These are phyloP conservation scores for Endotricha flammealis DNA, from an alignment of 2,888 invertebrate species.

Conservation along the genomic window DNA sequence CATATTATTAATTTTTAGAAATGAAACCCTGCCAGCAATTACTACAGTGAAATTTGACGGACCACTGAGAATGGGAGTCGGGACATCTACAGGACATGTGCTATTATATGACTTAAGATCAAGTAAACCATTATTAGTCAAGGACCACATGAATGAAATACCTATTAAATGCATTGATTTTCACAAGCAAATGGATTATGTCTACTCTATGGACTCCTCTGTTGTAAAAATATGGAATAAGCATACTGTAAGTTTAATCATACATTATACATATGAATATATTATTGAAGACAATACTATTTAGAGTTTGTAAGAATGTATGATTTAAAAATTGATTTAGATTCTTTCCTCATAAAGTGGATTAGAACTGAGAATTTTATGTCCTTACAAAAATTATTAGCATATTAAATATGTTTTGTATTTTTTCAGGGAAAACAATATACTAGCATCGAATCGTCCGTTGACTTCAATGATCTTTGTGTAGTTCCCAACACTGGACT, in stretches of 20 bases:
- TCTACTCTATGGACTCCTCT: slow-evolving; percentile 93
- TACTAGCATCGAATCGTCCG: slow-evolving; percentile 93
- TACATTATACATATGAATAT: too few species aligned
- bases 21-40: slow-evolving; percentile 83
- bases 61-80: slow-evolving; percentile 89
- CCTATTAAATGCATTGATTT: slow-evolving; percentile 94
- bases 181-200: slow-evolving; percentile 86
- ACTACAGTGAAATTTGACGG: slow-evolving; percentile 89
- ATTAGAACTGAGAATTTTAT: too few species aligned
- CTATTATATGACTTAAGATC: slow-evolving; percentile 96
- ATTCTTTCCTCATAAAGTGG: too few species aligned
- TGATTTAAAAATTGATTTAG: too few species aligned
- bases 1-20: too few species aligned
- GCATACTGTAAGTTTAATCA: slow-evolving; percentile 80
- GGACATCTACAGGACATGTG: slow-evolving; percentile 95
- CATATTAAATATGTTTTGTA: not conserved
- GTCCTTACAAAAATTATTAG: too few species aligned
- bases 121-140: slow-evolving; percentile 90
- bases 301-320: too few species aligned
- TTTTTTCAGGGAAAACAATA: slow-evolving; percentile 89
- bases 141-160: slow-evolving; percentile 96
- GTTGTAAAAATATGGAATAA: slow-evolving; percentile 95
- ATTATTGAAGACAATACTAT: too few species aligned
- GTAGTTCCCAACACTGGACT: slow-evolving; percentile 93
- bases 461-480: slow-evolving; percentile 94